Evolutionary conservation across 2,888 invertebrate genomes (phyloP).

Genomic region (Eumerus sabulonum): DNA sequence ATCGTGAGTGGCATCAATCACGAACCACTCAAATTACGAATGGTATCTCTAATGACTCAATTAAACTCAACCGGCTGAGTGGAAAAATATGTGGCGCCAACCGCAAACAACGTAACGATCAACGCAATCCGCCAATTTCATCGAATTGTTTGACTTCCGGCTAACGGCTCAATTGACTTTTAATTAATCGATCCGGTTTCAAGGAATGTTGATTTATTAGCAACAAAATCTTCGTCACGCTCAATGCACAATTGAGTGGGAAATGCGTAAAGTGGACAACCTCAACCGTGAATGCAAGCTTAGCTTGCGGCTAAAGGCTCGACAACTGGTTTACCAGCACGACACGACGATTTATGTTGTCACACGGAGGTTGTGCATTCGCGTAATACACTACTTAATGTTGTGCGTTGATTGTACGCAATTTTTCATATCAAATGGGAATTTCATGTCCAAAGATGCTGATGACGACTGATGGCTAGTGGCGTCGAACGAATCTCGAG

Average conservation of each 20-base stretch:
- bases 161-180: background rate
- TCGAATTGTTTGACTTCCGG: constrained; percentile 16
- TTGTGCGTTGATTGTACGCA: constrained; percentile 48
- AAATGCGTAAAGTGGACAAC: constrained; percentile 26
- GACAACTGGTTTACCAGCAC: too few relatives aligned
- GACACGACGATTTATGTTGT: constrained; percentile 12
- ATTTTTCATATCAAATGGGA: constrained; percentile 35
- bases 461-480: constrained; percentile 3
- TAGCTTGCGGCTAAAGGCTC: constrained; percentile 33
- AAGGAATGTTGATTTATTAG: too few relatives aligned
- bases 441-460: background rate
- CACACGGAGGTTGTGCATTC: constrained; percentile 18
- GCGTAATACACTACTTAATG: constrained; percentile 4
- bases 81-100: too few relatives aligned
- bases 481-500: constrained; percentile 5
- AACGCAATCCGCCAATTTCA: too few relatives aligned
- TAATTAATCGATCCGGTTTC: constrained; percentile 9
- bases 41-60: too few relatives aligned
- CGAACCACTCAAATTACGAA: too few relatives aligned
- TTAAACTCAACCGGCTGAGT: too few relatives aligned
- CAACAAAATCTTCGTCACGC: too few relatives aligned
- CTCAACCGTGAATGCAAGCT: constrained; percentile 51
- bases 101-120: too few relatives aligned
- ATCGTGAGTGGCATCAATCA: too few relatives aligned
- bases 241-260: constrained; percentile 2